These are phyloP conservation scores for Coecobrya sp. DNA, from an alignment of 2,888 invertebrate species.

Conservation along the genomic window DNA sequence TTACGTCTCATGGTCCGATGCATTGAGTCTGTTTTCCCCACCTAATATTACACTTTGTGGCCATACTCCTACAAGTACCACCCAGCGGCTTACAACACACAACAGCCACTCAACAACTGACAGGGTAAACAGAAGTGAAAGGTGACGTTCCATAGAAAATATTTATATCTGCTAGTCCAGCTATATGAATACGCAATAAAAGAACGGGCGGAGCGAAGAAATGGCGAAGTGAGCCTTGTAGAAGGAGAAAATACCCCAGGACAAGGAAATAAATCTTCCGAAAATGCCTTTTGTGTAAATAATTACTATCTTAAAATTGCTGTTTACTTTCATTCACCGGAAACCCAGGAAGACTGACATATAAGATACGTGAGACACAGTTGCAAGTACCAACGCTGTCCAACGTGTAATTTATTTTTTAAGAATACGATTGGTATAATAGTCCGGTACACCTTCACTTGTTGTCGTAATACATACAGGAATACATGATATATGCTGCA, in stretches of 20 bases:
- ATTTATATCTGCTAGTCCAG: too few relatives aligned
- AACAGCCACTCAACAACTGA: background rate
- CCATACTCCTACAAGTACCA: background rate
- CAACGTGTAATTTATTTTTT: too few relatives aligned
- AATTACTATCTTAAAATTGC: background rate
- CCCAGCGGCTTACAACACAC: background rate
- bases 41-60: too few relatives aligned
- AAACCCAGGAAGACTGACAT: background rate
- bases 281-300: background rate
- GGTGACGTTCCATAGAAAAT: slow-evolving; percentile 17
- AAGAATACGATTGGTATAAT: too few relatives aligned
- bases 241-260: background rate
- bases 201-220: background rate
- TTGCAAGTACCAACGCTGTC: too few relatives aligned
- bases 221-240: background rate
- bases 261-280: slow-evolving; percentile 9
- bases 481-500: too few relatives aligned
- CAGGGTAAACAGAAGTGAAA: background rate
- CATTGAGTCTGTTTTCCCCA: too few relatives aligned
- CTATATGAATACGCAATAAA: background rate
- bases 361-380: too few relatives aligned
- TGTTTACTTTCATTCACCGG: background rate
- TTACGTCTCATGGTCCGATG: too few relatives aligned
- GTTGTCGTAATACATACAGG: too few relatives aligned
- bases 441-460: too few relatives aligned